These are phyloP conservation scores for Macrobrachium rosenbergii DNA, from an alignment of 1,140 invertebrate species.

Conservation along the genomic window DNA sequence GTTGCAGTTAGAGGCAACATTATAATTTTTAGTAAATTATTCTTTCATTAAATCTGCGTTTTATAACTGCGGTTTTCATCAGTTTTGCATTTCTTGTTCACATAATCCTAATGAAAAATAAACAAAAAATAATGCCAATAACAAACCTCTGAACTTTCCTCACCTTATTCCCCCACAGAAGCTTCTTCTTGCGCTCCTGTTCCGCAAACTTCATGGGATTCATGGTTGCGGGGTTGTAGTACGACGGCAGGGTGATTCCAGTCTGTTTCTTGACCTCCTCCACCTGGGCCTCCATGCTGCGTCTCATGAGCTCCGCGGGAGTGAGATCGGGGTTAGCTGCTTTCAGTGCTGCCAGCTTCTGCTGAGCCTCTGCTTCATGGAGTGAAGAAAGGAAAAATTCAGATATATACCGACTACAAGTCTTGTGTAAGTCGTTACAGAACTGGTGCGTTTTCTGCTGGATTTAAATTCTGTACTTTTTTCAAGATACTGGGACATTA, in stretches of 20 bases:
- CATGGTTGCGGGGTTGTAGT: constrained; percentile 85
- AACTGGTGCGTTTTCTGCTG: too few relatives aligned
- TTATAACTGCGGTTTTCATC: too few relatives aligned
- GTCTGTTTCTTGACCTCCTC: constrained; percentile 56
- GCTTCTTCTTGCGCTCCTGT: constrained; percentile 89
- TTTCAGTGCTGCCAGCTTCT: constrained; percentile 53
- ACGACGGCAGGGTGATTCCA: constrained; percentile 71
- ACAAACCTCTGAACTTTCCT: background rate
- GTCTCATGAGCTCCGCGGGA: constrained; percentile 39
- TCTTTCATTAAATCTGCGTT: too few relatives aligned
- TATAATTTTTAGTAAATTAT: too few relatives aligned
- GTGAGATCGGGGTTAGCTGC: constrained; percentile 50
- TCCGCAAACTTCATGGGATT: constrained; percentile 88
- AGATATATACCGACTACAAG: background rate
- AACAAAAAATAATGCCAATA: too few relatives aligned
- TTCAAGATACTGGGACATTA: too few relatives aligned
- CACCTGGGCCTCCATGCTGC: constrained; percentile 54
- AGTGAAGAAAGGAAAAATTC: too few relatives aligned
- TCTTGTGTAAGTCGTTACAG: too few relatives aligned
- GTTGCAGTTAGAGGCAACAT: too few relatives aligned
- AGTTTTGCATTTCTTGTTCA: too few relatives aligned
- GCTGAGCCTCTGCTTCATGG: constrained; percentile 49
- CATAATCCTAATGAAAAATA: too few relatives aligned
- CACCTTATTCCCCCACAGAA: constrained; percentile 87
- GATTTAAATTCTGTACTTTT: too few relatives aligned